Conservation (phyloP, 2,113 vertebrate genomes). For the Nettapus auritus region DNA sequence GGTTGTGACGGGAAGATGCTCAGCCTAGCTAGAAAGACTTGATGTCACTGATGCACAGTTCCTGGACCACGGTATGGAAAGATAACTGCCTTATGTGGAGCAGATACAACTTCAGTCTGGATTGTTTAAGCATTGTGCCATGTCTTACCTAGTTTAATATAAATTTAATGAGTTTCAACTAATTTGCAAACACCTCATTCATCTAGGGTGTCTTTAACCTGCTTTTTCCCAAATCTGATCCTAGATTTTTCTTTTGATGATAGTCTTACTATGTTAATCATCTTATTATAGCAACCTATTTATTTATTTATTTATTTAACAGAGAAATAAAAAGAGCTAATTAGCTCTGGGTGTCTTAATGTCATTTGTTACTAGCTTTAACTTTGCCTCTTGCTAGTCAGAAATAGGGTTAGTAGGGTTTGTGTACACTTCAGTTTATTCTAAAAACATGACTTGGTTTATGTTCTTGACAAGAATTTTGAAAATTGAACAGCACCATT, state of each 20-base stretch:
- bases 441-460: not conserved
- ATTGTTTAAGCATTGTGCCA: not conserved
- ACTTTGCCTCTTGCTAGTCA: not conserved
- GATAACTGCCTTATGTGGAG: not conserved
- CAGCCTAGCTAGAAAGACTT: not conserved
- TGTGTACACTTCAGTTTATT: not conserved
- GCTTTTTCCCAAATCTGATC: not conserved
- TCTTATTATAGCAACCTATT: not conserved
- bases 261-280: not conserved
- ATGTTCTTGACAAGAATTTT: not conserved
- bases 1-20: not conserved
- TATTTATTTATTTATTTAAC: not conserved
- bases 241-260: not conserved
- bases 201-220: not conserved
- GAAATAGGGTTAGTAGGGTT: not conserved
- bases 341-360: not conserved
- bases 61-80: accelerated
- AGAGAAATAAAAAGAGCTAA: not conserved
- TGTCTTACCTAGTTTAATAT: not conserved
- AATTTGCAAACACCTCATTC: not conserved
- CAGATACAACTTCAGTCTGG: not conserved
- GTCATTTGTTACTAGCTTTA: not conserved
- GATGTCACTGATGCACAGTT: not conserved
- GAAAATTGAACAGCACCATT: not conserved
- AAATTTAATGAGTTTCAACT: not conserved